Evolutionary conservation across 2,113 vertebrate genomes (phyloP).

Genomic region (Nanorana parkeri): DNA sequence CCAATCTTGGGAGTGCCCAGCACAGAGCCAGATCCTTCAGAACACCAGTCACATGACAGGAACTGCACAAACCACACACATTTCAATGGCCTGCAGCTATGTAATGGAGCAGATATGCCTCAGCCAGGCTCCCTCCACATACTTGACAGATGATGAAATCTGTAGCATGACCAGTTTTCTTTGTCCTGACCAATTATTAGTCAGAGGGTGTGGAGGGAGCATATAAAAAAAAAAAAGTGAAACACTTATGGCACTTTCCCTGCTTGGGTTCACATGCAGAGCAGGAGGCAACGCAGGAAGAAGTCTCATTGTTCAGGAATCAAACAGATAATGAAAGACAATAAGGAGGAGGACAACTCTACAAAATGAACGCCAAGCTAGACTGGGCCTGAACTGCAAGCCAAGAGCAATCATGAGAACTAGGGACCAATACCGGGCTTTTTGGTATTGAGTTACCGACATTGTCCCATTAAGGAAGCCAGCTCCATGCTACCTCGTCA

Average conservation of each 20-base stretch:
- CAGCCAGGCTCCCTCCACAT: background rate
- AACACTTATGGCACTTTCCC: background rate
- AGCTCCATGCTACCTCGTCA: too few relatives aligned
- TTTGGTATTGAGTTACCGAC: too few relatives aligned
- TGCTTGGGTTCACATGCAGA: too few relatives aligned
- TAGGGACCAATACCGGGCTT: too few relatives aligned
- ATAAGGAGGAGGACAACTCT: too few relatives aligned
- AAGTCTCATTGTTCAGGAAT: too few relatives aligned
- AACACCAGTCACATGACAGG: background rate
- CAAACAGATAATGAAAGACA: too few relatives aligned
- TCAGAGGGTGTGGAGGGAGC: slow-evolving; percentile 6
- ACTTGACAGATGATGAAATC: slow-evolving; percentile 18
- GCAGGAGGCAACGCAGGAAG: too few relatives aligned
- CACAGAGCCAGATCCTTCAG: background rate
- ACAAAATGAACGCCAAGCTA: too few relatives aligned
- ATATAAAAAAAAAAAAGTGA: background rate
- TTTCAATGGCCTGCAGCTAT: background rate
- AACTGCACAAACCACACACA: background rate
- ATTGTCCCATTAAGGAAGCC: too few relatives aligned
- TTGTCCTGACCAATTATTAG: background rate
- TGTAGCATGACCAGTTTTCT: background rate
- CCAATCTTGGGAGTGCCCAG: background rate
- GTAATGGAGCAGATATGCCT: background rate
- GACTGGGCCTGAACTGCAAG: too few relatives aligned
- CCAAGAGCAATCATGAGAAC: too few relatives aligned